phyloP scores from a whole-genome alignment of 2,797 vertebrate genomes.

The Podarcis lilfordi region DNA sequence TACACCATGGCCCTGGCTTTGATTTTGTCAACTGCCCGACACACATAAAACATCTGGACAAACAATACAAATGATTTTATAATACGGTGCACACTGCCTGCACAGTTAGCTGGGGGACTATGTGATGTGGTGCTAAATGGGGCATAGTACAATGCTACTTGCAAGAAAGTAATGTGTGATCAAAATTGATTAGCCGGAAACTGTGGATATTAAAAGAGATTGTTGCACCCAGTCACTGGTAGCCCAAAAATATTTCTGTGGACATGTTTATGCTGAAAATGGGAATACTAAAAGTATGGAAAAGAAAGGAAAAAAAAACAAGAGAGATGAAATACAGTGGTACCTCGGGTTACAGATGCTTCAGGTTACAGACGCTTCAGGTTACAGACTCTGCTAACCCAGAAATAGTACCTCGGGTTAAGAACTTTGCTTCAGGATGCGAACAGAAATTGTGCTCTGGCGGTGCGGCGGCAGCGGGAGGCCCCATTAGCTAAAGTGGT shows the following conservation, averaged over 20 bases:
- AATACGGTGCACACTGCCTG: neutral
- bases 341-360: too few relatives aligned
- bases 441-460: too few relatives aligned
- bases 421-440: too few relatives aligned
- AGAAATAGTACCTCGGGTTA: too few relatives aligned
- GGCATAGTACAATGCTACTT: slow-evolving; percentile 46
- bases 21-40: neutral
- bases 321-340: neutral
- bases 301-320: neutral
- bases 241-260: neutral
- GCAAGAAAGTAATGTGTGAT: slow-evolving; percentile 48
- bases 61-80: neutral
- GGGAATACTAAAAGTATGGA: neutral
- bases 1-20: neutral
- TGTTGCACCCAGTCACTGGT: slow-evolving; percentile 18
- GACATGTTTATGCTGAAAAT: neutral
- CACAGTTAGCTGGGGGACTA: slow-evolving; percentile 60
- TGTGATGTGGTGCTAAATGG: slow-evolving; percentile 59
- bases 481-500: too few relatives aligned
- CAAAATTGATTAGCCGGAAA: slow-evolving; percentile 58
- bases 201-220: slow-evolving; percentile 55
- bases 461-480: too few relatives aligned
- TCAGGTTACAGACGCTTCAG: too few relatives aligned
- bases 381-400: too few relatives aligned
- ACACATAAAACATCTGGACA: neutral